Evolutionary conservation across 23 tunicate species (phyloP).

Genomic region (Phallusia fumigata): DNA sequence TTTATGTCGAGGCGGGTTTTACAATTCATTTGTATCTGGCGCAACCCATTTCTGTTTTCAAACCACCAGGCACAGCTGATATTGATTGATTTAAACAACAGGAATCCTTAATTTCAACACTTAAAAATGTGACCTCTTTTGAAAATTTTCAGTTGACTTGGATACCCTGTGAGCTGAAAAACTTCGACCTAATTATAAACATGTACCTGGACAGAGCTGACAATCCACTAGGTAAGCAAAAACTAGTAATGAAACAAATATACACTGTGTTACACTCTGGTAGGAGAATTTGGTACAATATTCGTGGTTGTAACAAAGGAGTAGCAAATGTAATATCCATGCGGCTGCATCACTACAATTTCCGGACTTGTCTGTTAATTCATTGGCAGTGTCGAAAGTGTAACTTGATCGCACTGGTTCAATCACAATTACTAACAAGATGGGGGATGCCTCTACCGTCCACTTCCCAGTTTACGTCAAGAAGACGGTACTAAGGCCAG

Average conservation of each 20-base stretch:
- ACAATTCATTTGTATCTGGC: not conserved
- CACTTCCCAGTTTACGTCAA: too few relatives aligned
- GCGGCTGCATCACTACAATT: too few relatives aligned
- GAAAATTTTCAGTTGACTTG: constrained; percentile 55
- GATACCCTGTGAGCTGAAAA: constrained; percentile 70
- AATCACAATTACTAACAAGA: too few relatives aligned
- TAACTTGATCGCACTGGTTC: too few relatives aligned
- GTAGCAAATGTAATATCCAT: too few relatives aligned
- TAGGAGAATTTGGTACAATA: too few relatives aligned
- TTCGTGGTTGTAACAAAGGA: too few relatives aligned
- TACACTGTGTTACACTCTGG: not conserved
- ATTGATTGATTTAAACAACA: not conserved
- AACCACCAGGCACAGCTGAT: not conserved
- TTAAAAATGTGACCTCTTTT: too few relatives aligned
- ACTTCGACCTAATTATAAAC: constrained; percentile 60
- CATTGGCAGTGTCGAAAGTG: too few relatives aligned
- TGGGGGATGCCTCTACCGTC: too few relatives aligned
- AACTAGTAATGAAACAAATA: not conserved
- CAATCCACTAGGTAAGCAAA: constrained; percentile 52
- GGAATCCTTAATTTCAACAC: not conserved
- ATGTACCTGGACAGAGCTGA: constrained; percentile 53
- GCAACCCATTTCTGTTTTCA: not conserved
- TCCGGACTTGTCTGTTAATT: too few relatives aligned
- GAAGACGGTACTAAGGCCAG: too few relatives aligned
- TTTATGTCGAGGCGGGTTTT: not conserved